Base-by-base conservation (phyloP, 2,888 invertebrate species). In the Sarcophaga subvicina region DNA sequence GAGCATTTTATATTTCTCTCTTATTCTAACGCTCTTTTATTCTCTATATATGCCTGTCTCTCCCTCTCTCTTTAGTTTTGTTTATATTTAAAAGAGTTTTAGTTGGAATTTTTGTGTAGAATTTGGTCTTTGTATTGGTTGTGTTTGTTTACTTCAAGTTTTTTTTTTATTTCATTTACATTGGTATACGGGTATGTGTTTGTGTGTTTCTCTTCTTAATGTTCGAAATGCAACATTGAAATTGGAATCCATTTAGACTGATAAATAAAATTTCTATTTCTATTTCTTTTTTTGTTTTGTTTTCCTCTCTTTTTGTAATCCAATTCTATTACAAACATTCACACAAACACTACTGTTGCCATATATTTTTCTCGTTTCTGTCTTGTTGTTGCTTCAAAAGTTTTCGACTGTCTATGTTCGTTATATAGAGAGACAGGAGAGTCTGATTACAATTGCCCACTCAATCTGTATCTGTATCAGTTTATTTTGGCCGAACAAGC, bases 211-310 rank as follows among this genome's bases (percentile, higher is more conserved):
- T 37, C 37, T 37, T 37, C 37, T 37, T 37, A 37, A 37, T 37
- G 37, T 37, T 25, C 63, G 63, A 27, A 66, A 66, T 25, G 66
- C 66, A 66, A 67, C 70, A 79, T 71, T 71, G 70, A 71, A 79
- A 79, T 49, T 49, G 49, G 64, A 79, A 64, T 49, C 79, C 37
- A 63, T 78, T 78, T 70, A 37, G 62, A 77, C n/a, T 2, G 59
- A 78, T 47, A 63, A 67, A 73, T 27, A 49, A 62, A 78, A 69
- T 71, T 71, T 63, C 27, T 4, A 64, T 79, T 49, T 27, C 67
- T 60, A 69, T 60, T 49, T 67, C 4, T 47, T 60, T 60, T 10
- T 60, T 62, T 67, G 10, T 47, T 60, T 60, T 10, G 6, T 10
- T 37, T 37, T 37, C 10, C 2, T 37, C 37, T 10, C 10, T 37